phyloP scores from a whole-genome alignment of 2,888 invertebrate genomes.

The Scaptodrosophila latifasciaeformis region DNA sequence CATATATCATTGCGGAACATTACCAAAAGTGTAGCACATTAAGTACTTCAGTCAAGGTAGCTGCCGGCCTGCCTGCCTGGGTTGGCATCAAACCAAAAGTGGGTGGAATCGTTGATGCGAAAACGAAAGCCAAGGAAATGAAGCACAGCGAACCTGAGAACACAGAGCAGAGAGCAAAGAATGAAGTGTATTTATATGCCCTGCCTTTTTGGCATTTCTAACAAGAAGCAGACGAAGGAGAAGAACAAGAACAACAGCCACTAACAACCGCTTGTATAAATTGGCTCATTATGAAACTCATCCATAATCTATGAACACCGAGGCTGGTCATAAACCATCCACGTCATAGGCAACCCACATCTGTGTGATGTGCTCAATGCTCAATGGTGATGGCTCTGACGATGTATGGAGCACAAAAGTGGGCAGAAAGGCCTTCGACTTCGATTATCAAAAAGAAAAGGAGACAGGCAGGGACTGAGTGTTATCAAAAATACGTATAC shows the following conservation, averaged over 20 bases:
- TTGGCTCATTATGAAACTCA: constrained; percentile 69
- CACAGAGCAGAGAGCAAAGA: no score
- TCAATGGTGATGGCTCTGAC: no score
- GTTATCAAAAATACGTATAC: no score
- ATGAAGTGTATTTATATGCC: no score
- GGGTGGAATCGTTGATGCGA: constrained; percentile 50
- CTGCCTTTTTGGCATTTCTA: neutral
- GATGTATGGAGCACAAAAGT: no score
- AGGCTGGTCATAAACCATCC: constrained; percentile 55
- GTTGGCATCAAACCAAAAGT: no score
- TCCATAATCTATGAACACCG: constrained; percentile 67
- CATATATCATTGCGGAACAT: constrained; percentile 58
- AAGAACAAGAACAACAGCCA: constrained; percentile 22
- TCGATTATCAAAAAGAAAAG: constrained; percentile 56
- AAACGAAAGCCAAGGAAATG: neutral
- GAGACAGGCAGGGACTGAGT: no score
- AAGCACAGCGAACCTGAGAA: neutral
- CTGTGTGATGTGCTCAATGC: no score
- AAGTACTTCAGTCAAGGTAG: constrained; percentile 29
- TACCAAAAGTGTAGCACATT: constrained; percentile 19
- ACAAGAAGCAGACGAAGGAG: constrained; percentile 6
- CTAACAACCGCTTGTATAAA: constrained; percentile 59
- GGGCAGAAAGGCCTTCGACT: constrained; percentile 19
- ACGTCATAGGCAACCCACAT: constrained; percentile 29
- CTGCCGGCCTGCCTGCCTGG: neutral